Percentiles rank a stretch among this genome's conserved stretches.
Conservation (phyloP, 1,140 invertebrate genomes). For the Cyrtorhinus lividipennis region DNA sequence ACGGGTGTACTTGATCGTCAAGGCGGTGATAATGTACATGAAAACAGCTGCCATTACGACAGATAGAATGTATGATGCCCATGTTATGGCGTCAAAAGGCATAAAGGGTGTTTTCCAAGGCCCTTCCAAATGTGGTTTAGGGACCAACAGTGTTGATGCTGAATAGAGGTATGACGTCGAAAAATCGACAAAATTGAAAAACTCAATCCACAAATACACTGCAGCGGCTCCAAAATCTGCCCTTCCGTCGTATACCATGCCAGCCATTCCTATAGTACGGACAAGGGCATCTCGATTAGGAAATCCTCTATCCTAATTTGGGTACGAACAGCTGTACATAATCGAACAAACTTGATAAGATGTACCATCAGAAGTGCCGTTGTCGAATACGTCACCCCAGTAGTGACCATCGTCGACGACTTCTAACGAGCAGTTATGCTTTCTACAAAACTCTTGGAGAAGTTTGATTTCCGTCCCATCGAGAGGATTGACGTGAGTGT, state of each 20-base stretch:
- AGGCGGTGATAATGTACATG: slow-evolving; percentile 7
- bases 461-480: slow-evolving; percentile 33
- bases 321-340: no score
- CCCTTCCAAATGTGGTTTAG: slow-evolving; percentile 30
- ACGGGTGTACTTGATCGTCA: slow-evolving; percentile 5
- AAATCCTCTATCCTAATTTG: no score
- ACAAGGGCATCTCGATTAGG: neutral
- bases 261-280: slow-evolving; percentile 29
- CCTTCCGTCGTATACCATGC: slow-evolving; percentile 38
- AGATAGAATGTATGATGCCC: slow-evolving; percentile 12
- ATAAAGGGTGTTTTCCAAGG: slow-evolving; percentile 17
- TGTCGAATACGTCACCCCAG: slow-evolving; percentile 43
- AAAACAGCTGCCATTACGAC: slow-evolving; percentile 14
- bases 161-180: slow-evolving; percentile 37
- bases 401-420: slow-evolving; percentile 34
- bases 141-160: slow-evolving; percentile 41
- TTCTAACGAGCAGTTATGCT: slow-evolving; percentile 32
- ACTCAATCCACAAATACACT: slow-evolving; percentile 41
- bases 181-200: slow-evolving; percentile 38
- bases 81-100: slow-evolving; percentile 18
- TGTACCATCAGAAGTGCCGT: slow-evolving; percentile 37
- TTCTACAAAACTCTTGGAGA: slow-evolving; percentile 28
- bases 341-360: no score
- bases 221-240: slow-evolving; percentile 43
- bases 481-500: slow-evolving; percentile 20